Percentiles rank a stretch among this genome's conserved stretches.
Evolutionary conservation across 1,140 invertebrate species (phyloP).

Genomic region (Cepaea nemoralis): DNA sequence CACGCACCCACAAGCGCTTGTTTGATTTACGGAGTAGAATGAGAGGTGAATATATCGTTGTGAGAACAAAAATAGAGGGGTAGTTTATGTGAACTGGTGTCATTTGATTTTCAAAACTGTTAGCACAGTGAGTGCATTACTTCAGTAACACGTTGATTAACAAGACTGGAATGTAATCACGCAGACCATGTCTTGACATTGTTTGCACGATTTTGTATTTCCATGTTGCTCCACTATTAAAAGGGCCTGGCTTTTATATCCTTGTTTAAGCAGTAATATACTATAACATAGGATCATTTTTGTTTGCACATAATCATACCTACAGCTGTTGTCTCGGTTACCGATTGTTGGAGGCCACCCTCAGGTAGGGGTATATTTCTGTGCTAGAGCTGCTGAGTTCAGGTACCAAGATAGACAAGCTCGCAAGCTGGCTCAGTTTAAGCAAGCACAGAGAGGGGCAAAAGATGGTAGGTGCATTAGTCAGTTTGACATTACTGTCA

Average conservation of each 20-base stretch:
- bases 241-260: no score
- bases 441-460: not conserved
- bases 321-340: constrained; percentile 16
- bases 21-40: constrained; percentile 38
- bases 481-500: no score
- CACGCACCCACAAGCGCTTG: constrained; percentile 31
- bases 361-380: constrained; percentile 15
- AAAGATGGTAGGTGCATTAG: not conserved
- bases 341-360: constrained; percentile 4
- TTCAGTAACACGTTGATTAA: not conserved
- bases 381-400: constrained; percentile 29
- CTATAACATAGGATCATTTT: no score
- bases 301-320: no score
- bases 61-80: no score
- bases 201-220: no score
- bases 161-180: not conserved
- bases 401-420: constrained; percentile 22
- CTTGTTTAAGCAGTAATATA: no score
- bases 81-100: not conserved
- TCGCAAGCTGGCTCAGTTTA: not conserved
- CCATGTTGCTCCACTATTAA: no score
- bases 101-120: not conserved
- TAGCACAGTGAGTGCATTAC: not conserved
- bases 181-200: no score
- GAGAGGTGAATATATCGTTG: constrained; percentile 36